These are phyloP conservation scores for Picus viridis DNA, from an alignment of 2,797 vertebrate species.

Conservation along the genomic window DNA sequence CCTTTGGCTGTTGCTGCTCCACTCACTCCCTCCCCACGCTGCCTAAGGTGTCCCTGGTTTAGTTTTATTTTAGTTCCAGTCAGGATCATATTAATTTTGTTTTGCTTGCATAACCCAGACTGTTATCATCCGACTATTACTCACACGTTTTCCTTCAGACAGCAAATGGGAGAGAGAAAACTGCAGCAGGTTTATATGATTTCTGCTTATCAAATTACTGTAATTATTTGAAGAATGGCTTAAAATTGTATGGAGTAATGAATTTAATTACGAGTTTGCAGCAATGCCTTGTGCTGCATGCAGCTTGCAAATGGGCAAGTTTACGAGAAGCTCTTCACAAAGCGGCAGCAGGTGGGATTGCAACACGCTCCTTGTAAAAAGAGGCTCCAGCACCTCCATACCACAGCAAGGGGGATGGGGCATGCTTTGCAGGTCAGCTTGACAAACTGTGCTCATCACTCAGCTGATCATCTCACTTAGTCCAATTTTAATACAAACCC, in stretches of 20 bases:
- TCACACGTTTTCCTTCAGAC: constrained; percentile 71
- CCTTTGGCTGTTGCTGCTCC: background rate
- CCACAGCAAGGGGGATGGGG: background rate
- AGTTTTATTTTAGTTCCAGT: constrained; percentile 9
- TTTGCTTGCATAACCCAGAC: constrained; percentile 70
- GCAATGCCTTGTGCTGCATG: constrained; percentile 45
- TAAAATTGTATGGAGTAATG: constrained; percentile 74
- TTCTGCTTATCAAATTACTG: constrained; percentile 77
- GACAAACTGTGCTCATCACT: background rate
- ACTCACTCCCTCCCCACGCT: background rate
- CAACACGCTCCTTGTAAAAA: background rate
- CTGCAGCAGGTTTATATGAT: constrained; percentile 74
- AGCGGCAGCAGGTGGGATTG: background rate
- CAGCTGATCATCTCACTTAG: background rate
- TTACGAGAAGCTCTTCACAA: constrained; percentile 5
- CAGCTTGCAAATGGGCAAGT: constrained; percentile 46
- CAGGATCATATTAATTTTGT: constrained; percentile 71
- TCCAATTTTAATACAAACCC: background rate
- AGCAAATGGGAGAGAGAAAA: constrained; percentile 74
- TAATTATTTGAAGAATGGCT: constrained; percentile 77
- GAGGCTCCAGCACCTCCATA: background rate
- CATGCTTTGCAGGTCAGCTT: background rate
- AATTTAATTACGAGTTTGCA: constrained; percentile 74
- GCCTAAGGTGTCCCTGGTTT: background rate
- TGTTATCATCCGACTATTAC: constrained; percentile 71